These are phyloP conservation scores for Aurelia sp. DNA, from an alignment of 30 jellyfish, hydroid and myxozoan species.

Conservation along the genomic window DNA sequence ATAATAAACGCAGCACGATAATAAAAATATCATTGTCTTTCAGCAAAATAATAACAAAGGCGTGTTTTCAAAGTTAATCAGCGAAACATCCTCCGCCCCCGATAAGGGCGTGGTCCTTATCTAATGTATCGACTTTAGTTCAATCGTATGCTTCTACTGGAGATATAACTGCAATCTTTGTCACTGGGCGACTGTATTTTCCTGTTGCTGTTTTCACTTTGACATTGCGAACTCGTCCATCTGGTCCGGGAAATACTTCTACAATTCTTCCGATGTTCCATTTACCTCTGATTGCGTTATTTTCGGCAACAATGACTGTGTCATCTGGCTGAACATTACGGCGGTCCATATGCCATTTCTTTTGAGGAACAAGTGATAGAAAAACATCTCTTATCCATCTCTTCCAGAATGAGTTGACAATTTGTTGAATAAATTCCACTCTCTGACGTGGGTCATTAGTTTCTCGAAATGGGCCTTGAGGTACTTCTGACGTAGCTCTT, in stretches of 20 bases:
- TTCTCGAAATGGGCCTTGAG: slow-evolving; percentile 85
- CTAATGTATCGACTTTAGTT: too few species aligned
- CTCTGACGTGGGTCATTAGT: slow-evolving; percentile 58
- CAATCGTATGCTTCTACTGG: too few species aligned
- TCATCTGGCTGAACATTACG: slow-evolving; percentile 67
- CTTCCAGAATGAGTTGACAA: slow-evolving; percentile 68
- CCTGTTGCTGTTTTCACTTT: slow-evolving; percentile 68
- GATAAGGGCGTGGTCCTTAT: too few species aligned
- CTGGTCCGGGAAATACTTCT: slow-evolving; percentile 73
- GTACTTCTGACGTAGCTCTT: slow-evolving; percentile 79
- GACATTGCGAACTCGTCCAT: slow-evolving; percentile 70
- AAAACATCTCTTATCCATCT: slow-evolving; percentile 38
- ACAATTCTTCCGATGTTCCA: slow-evolving; percentile 62
- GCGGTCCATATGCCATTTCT: slow-evolving; percentile 49
- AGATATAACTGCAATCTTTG: slow-evolving; percentile 67
- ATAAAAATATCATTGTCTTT: too few species aligned
- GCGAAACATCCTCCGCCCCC: slow-evolving; percentile 76
- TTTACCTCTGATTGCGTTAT: slow-evolving; percentile 74
- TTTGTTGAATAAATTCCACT: slow-evolving; percentile 67
- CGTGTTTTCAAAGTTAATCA: slow-evolving; percentile 6
- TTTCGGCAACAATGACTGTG: slow-evolving; percentile 44
- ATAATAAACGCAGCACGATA: too few species aligned
- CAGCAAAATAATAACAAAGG: slow-evolving; percentile 17
- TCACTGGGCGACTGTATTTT: slow-evolving; percentile 68
- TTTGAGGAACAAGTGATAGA: slow-evolving; percentile 50